Evolutionary conservation across 1,140 invertebrate genomes (phyloP).

Genomic region (Grapholita molesta): DNA sequence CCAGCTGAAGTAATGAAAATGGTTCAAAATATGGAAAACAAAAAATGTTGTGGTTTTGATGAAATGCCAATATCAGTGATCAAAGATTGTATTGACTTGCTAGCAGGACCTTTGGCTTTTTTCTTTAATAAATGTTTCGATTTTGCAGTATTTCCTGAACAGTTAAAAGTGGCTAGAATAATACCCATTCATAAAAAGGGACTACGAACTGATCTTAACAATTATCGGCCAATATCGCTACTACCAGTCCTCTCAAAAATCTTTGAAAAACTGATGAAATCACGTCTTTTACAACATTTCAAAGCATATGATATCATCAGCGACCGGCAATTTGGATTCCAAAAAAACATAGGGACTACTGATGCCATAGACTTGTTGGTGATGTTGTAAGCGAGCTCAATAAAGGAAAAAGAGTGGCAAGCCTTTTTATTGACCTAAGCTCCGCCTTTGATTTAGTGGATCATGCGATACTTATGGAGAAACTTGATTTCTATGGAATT

Average conservation of each 20-base stretch:
- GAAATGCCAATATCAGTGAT: conserved; percentile 20
- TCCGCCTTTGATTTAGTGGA: neutral
- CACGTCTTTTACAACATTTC: neutral
- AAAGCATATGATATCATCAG: neutral
- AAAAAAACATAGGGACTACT: neutral
- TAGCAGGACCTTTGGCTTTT: conserved; percentile 17
- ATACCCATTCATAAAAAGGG: conserved; percentile 23
- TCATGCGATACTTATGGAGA: neutral
- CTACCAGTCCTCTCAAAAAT: conserved; percentile 23
- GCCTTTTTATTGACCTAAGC: neutral
- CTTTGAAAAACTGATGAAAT: conserved; percentile 25
- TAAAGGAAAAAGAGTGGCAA: neutral
- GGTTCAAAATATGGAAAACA: neutral
- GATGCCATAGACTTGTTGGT: neutral
- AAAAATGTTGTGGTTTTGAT: conserved; percentile 24
- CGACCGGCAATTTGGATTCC: neutral
- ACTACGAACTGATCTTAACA: conserved; percentile 13
- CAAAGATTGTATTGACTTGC: conserved; percentile 23
- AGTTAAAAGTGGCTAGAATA: conserved; percentile 24
- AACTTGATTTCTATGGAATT: conserved; percentile 17
- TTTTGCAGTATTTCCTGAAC: conserved; percentile 21
- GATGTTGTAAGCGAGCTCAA: neutral
- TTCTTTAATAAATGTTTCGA: conserved; percentile 23
- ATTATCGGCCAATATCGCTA: conserved; percentile 20
- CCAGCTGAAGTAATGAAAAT: neutral